Percentiles rank a stretch among this genome's conserved stretches.
phyloP scores from a whole-genome alignment of 2,797 vertebrate species.

The Megalops cyprinoides region DNA sequence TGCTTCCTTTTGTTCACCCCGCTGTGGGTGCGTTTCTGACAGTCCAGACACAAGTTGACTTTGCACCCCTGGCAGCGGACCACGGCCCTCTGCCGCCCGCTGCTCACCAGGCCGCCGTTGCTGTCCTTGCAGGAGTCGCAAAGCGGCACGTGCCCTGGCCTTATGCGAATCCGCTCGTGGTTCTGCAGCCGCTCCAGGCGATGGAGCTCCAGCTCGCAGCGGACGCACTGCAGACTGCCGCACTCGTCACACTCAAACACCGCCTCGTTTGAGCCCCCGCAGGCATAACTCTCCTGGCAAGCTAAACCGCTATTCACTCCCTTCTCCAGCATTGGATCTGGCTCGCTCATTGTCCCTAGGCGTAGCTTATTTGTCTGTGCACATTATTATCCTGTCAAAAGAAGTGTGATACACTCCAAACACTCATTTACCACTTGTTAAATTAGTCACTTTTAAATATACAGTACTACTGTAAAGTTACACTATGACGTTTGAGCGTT shows the following conservation, averaged over 20 bases:
- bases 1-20: neutral
- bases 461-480: too few species aligned
- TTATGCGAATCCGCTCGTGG: conserved; percentile 89
- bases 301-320: conserved; percentile 72
- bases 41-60: conserved; percentile 92
- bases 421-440: too few species aligned
- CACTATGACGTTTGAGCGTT: too few species aligned
- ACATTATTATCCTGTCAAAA: conserved; percentile 27
- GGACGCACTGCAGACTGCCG: conserved; percentile 89
- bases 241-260: conserved; percentile 73
- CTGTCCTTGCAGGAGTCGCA: conserved; percentile 92
- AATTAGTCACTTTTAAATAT: too few species aligned
- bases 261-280: conserved; percentile 46
- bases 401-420: too few species aligned
- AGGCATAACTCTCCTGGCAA: conserved; percentile 46
- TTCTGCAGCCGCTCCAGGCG: conserved; percentile 88
- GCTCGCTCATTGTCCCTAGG: conserved; percentile 82
- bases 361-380: conserved; percentile 17
- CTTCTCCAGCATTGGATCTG: conserved; percentile 77
- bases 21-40: conserved; percentile 85
- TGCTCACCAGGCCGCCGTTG: conserved; percentile 63
- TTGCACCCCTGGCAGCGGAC: conserved; percentile 95
- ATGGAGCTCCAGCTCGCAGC: conserved; percentile 93
- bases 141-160: conserved; percentile 86
- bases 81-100: conserved; percentile 81